Evolutionary conservation across 2,113 vertebrate species (phyloP), one percentile per base, ranked within the genome.

Genomic region (Cheilinus undulatus): DNA sequence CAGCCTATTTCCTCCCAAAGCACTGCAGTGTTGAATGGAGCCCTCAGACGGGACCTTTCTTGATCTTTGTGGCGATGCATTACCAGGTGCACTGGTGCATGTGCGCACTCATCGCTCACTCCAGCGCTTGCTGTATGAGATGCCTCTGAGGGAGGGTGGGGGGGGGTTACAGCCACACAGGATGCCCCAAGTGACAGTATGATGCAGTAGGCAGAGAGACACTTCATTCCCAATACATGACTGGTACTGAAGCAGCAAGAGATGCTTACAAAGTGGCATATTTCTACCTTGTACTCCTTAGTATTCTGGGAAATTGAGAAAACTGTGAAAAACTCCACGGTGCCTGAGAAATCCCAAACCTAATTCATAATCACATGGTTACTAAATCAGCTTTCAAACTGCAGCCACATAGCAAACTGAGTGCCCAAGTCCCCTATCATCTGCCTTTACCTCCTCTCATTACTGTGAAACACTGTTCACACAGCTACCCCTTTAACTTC

Each of bases 81-180:
- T 91, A 88, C 78, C 87, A 86, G 82, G 82, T 65, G 87, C 89
- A 88, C 78, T 86, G 83, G 87, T 88, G 89, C 91, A 89, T 92
- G 87, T 34, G 69, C 50, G 68, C 79, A 62, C 82, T 85, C 86
- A 90, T 92, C 83, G 78, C 79, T 92, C 91, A 91, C 82, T 84
- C 53, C 66, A 24, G 73, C 24, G 26, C 83, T 5, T 60, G 67
- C 34, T 79, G 82, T 72, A 58, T 53, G 74, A 73, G 75, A 73
- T 42, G 54, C 86, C 78, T 64, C 53, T 65, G 59, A 75, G 26
- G 11, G 38, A 7, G 64, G 68, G 59, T 73, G 26, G 11, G 38
- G 11, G 64, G 68, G 26, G 63, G 52, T 66, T 59, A 48, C 51
- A 50, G 64, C 80, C 80, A 48, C 82, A 74, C 82, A 67, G 75